phyloP scores from a whole-genome alignment of 2,113 vertebrate species.

The Ranitomeya variabilis region DNA sequence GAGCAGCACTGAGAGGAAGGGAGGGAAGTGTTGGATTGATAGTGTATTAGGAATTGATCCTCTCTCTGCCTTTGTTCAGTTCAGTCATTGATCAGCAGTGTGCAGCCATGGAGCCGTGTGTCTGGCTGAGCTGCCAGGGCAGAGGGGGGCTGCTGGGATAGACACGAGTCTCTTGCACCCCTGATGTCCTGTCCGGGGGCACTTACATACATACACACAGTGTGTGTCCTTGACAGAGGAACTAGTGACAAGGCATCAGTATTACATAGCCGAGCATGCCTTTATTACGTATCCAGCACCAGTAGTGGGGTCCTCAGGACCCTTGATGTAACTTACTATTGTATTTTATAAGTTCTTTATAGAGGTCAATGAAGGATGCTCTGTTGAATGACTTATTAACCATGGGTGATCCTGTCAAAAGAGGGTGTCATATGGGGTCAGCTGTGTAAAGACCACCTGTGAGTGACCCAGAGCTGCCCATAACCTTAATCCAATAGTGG shows the following conservation, averaged over 20 bases:
- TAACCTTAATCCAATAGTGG: background rate
- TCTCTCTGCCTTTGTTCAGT: constrained; percentile 92
- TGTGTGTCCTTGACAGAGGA: background rate
- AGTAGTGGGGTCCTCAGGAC: background rate
- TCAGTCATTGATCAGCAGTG: constrained; percentile 86
- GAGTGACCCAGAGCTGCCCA: background rate
- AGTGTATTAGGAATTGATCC: constrained; percentile 92
- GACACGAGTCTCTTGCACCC: background rate
- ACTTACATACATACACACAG: background rate
- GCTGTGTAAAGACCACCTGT: background rate
- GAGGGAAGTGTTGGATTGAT: constrained; percentile 75
- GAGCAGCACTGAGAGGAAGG: constrained; percentile 45
- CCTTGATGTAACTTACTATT: background rate
- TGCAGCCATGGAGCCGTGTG: constrained; percentile 62
- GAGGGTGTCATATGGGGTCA: background rate
- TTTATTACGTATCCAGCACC: background rate
- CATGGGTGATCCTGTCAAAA: background rate
- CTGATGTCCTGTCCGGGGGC: constrained; percentile 1
- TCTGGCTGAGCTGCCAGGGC: constrained; percentile 22
- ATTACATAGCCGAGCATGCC: background rate
- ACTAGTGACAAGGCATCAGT: background rate
- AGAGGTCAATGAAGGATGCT: background rate
- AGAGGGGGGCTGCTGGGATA: background rate
- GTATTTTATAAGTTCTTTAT: background rate
- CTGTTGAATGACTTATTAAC: background rate